A percentile compares a stretch with the other conserved stretches of the same genome.
phyloP scores from a whole-genome alignment of 2,797 vertebrate genomes.

The Amphiprion clarkii region DNA sequence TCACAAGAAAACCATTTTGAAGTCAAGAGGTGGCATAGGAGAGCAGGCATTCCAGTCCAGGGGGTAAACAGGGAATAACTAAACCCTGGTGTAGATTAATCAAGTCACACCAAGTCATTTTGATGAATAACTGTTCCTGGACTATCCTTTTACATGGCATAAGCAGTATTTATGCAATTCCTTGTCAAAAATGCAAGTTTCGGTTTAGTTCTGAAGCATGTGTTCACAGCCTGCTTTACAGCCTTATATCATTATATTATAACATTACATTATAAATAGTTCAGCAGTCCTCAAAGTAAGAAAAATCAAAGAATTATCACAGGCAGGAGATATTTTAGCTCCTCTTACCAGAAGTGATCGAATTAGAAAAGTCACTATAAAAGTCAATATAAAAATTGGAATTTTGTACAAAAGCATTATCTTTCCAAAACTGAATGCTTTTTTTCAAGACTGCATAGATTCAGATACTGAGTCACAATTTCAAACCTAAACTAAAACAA shows the following conservation, averaged over 20 bases:
- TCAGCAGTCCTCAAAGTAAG: not conserved
- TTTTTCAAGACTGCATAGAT: too few species aligned
- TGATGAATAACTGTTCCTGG: too few species aligned
- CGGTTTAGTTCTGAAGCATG: too few species aligned
- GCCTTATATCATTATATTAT: not conserved
- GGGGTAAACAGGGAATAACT: not conserved
- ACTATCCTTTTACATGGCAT: too few species aligned
- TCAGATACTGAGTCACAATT: not conserved
- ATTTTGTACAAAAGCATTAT: too few species aligned
- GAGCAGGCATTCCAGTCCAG: not conserved
- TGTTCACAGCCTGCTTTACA: too few species aligned
- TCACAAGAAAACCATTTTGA: not conserved
- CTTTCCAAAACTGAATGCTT: too few species aligned
- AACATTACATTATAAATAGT: not conserved
- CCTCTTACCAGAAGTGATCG: too few species aligned
- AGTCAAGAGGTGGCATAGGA: not conserved
- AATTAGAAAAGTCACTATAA: too few species aligned
- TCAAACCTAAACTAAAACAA: not conserved
- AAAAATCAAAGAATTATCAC: too few species aligned
- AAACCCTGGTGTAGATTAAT: not conserved
- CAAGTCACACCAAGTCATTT: not conserved
- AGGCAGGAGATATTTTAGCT: too few species aligned
- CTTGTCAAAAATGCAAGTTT: not conserved
- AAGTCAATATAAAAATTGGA: too few species aligned
- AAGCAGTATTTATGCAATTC: not conserved